Percentiles rank a stretch among this genome's conserved stretches.
phyloP scores from a whole-genome alignment of 2,888 invertebrate genomes.

The Abrostola triplasia region DNA sequence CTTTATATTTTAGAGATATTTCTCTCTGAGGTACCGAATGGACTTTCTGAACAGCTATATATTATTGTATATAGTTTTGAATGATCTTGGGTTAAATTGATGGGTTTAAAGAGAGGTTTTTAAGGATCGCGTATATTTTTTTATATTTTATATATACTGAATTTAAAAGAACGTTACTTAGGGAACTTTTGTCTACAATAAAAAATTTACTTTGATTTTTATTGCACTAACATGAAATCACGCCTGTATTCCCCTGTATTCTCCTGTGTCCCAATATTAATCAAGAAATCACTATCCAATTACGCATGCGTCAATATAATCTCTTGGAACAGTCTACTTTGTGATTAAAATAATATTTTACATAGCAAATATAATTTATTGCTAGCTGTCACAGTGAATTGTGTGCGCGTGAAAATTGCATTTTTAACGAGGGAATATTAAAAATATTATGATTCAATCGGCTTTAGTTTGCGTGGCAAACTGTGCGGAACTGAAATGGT shows the following conservation, averaged over 20 bases:
- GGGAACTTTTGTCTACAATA: too few species aligned
- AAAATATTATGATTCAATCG: conserved; percentile 45
- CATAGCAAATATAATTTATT: conserved; percentile 34
- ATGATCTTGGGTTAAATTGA: conserved; percentile 46
- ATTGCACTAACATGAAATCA: too few species aligned
- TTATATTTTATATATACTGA: too few species aligned
- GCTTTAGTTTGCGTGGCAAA: conserved; percentile 33
- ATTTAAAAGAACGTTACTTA: too few species aligned
- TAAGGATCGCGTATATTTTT: not conserved
- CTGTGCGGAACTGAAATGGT: not conserved
- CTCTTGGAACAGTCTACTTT: conserved; percentile 12
- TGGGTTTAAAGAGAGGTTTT: conserved; percentile 33
- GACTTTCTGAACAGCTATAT: conserved; percentile 51
- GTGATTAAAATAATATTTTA: conserved; percentile 44
- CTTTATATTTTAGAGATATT: conserved; percentile 59
- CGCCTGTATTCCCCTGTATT: too few species aligned
- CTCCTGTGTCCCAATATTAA: not conserved
- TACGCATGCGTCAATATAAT: conserved; percentile 13
- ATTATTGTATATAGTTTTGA: conserved; percentile 48
- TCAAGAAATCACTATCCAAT: conserved; percentile 5
- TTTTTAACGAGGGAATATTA: conserved; percentile 40
- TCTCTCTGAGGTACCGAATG: conserved; percentile 47
- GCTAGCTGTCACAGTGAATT: conserved; percentile 13
- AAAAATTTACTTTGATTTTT: too few species aligned
- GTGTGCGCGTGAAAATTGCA: conserved; percentile 35